phyloP scores from a whole-genome alignment of 2,888 invertebrate species.

The Cryptops parisi region DNA sequence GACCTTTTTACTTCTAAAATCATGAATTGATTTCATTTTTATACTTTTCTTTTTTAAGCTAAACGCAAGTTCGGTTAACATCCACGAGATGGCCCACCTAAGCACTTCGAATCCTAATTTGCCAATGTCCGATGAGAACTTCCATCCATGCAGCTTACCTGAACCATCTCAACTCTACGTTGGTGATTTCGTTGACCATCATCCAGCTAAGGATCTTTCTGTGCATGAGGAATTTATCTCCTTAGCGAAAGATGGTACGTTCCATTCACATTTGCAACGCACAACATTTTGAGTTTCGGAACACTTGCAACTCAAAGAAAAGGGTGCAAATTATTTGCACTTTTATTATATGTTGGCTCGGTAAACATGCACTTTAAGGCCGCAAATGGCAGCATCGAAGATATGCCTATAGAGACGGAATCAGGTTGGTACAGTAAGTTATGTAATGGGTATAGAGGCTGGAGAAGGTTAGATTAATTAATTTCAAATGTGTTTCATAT shows the following conservation, averaged over 20 bases:
- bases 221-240: constrained; percentile 51
- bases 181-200: constrained; percentile 19
- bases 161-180: constrained; percentile 20
- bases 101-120: constrained; percentile 34
- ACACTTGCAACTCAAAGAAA: too few relatives aligned
- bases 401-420: too few relatives aligned
- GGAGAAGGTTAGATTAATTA: too few relatives aligned
- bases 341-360: too few relatives aligned
- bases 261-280: too few relatives aligned
- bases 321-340: too few relatives aligned
- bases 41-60: not conserved
- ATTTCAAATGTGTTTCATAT: too few relatives aligned
- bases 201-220: constrained; percentile 30
- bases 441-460: too few relatives aligned
- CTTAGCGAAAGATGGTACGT: constrained; percentile 52
- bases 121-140: constrained; percentile 21
- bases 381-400: too few relatives aligned
- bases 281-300: not conserved
- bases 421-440: too few relatives aligned
- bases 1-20: not conserved
- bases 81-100: constrained; percentile 19
- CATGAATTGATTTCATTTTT: not conserved
- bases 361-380: too few relatives aligned
- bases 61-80: constrained; percentile 11
- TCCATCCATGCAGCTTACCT: constrained; percentile 24